phyloP scores from a whole-genome alignment of 2,797 vertebrate genomes.

The Megaceryle alcyon region DNA sequence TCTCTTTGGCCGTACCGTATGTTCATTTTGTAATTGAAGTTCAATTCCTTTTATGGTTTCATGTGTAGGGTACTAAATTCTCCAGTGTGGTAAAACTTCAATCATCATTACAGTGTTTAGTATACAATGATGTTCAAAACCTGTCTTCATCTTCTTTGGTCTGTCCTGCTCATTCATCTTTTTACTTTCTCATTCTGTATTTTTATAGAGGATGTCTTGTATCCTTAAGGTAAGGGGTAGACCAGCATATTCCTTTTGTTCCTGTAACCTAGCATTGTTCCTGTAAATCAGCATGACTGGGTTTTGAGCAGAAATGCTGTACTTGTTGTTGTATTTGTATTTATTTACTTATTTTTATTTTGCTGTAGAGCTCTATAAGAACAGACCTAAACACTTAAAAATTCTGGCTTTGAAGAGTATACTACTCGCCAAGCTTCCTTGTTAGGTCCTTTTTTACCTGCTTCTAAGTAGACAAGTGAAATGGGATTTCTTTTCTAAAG shows the following conservation, averaged over 20 bases:
- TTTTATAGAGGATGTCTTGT: conserved; percentile 28
- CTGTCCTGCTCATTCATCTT: conserved; percentile 32
- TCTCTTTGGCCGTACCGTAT: not conserved
- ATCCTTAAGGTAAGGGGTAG: conserved; percentile 12
- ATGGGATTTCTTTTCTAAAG: not conserved
- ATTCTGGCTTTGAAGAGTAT: not conserved
- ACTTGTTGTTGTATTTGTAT: not conserved
- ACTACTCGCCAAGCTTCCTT: not conserved
- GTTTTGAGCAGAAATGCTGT: not conserved
- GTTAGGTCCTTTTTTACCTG: not conserved
- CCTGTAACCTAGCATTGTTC: not conserved
- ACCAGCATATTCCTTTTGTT: not conserved
- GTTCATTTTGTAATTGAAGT: not conserved
- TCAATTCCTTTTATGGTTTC: not conserved
- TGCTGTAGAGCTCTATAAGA: not conserved
- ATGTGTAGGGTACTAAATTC: not conserved
- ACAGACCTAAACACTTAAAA: not conserved
- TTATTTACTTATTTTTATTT: not conserved
- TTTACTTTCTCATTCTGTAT: conserved; percentile 34
- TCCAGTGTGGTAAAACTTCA: not conserved
- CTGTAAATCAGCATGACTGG: not conserved
- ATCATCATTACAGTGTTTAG: not conserved
- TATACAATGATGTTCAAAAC: not conserved
- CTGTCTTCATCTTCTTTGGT: not conserved
- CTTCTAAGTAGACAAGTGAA: not conserved